Conservation (phyloP, 2,888 invertebrate genomes). For the Malacosoma neustria region DNA sequence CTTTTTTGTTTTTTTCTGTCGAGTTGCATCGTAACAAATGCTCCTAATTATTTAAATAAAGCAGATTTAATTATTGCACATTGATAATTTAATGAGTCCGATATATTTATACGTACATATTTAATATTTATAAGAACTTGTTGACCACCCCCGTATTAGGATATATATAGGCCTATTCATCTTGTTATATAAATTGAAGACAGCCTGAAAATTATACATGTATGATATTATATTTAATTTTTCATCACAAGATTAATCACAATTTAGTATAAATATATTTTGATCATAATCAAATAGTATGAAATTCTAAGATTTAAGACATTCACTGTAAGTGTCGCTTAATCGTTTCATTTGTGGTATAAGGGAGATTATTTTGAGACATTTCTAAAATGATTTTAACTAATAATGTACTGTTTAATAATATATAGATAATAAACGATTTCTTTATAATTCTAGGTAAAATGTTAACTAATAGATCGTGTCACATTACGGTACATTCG, state of each 20-base stretch:
- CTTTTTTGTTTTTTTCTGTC: too few species aligned
- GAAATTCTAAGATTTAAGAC: slow-evolving; percentile 21
- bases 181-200: too few species aligned
- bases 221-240: slow-evolving; percentile 13
- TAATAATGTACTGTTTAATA: slow-evolving; percentile 43
- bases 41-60: too few species aligned
- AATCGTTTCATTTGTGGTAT: slow-evolving; percentile 48
- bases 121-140: too few species aligned
- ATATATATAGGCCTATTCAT: too few species aligned
- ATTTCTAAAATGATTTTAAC: slow-evolving; percentile 59
- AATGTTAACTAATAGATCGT: slow-evolving; percentile 46
- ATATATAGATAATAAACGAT: slow-evolving; percentile 22
- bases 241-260: slow-evolving; percentile 31
- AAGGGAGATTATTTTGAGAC: slow-evolving; percentile 59
- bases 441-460: slow-evolving; percentile 51
- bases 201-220: too few species aligned
- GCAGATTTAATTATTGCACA: too few species aligned
- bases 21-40: too few species aligned
- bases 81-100: too few species aligned
- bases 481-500: slow-evolving; percentile 43
- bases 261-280: slow-evolving; percentile 20
- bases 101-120: too few species aligned
- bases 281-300: slow-evolving; percentile 3
- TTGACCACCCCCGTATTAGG: too few species aligned
- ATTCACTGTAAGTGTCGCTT: slow-evolving; percentile 53